Percentiles rank a stretch among this genome's conserved stretches.
These are phyloP conservation scores for Aradus depressus DNA, from an alignment of 2,888 invertebrate species.

Conservation along the genomic window DNA sequence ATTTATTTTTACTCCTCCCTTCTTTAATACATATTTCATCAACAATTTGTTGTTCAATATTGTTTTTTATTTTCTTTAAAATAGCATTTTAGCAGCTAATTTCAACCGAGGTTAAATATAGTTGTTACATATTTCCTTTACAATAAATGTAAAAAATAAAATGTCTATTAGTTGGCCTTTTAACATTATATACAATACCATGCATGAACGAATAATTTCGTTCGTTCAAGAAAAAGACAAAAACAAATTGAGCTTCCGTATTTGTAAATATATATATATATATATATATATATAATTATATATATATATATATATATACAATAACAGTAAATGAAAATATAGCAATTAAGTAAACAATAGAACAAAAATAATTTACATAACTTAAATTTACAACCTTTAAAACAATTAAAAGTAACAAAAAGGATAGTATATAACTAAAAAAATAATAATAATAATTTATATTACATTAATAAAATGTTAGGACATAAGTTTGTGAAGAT, in stretches of 20 bases:
- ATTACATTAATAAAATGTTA: constrained; percentile 1
- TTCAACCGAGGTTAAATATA: too few species aligned
- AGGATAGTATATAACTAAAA: constrained; percentile 1
- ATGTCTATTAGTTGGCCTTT: too few species aligned
- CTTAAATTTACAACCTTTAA: constrained; percentile 23
- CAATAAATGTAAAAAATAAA: too few species aligned
- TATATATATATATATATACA: constrained; percentile 17
- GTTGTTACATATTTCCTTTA: too few species aligned
- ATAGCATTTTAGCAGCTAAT: too few species aligned
- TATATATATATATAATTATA: constrained; percentile 18
- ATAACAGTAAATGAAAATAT: constrained; percentile 21
- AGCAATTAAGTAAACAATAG: constrained; percentile 19
- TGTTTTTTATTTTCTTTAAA: too few species aligned
- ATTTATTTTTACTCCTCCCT: too few species aligned
- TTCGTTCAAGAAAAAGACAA: too few species aligned
- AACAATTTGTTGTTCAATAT: too few species aligned
- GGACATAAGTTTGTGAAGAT: constrained; percentile 4
- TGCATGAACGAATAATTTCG: constrained; percentile 13
- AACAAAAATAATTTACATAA: constrained; percentile 24
- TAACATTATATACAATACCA: constrained; percentile 14
- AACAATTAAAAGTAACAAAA: constrained; percentile 14
- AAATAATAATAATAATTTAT: constrained; percentile 1
- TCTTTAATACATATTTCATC: too few species aligned
- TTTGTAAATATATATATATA: constrained; percentile 8
- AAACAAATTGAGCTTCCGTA: constrained; percentile 13